Evolutionary conservation across 2,888 invertebrate genomes (phyloP), one percentile per base, ranked within the genome.

Genomic region (Mycalesis mineus): DNA sequence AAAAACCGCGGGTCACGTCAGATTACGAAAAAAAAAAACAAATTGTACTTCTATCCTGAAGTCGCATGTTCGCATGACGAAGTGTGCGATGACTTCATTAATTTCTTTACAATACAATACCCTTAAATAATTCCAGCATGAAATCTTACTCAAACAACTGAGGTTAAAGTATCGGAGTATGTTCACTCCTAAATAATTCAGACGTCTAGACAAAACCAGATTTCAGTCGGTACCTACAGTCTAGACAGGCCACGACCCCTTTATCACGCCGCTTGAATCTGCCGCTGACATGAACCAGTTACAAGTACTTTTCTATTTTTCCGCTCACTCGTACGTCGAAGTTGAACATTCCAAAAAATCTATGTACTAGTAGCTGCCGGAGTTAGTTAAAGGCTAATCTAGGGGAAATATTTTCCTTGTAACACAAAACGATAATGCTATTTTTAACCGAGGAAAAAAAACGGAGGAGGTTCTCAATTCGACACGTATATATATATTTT

Each of bases 211-310:
- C 84, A 67, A 66, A 68, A 67, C 64, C 70, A 71, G 71, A 71
- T 71, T 73, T 71, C 72, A 75, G 71, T 70, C 72, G 15, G 14
- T 45, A 45, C 15, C 33, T 47, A 47, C 52, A 68, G 87, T 86
- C 88, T 87, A 87, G 88, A 86, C 88, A 68, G 84, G 80, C 76
- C 77, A 75, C 77, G 84, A 80, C 83, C 86, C 74, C 73, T 77
- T 71, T 65, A 60, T 60, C 62, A 50, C 44, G 49, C 54, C 57
- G 36, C 59, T 62, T 39, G 56, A 60, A 60, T 62, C 58, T 57
- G 50, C 17, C 51, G 47, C 50, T 47, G 33, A 49, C 47, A 51
- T 48, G 39, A 58, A 48, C 50, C 13, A 41, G 29, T 57, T 55
- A 48, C 47, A 39, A 39, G 51, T 51, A 55, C 44, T 57, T 41